Base-by-base conservation (phyloP, 2,113 vertebrate species). In the Charadrius vociferus region DNA sequence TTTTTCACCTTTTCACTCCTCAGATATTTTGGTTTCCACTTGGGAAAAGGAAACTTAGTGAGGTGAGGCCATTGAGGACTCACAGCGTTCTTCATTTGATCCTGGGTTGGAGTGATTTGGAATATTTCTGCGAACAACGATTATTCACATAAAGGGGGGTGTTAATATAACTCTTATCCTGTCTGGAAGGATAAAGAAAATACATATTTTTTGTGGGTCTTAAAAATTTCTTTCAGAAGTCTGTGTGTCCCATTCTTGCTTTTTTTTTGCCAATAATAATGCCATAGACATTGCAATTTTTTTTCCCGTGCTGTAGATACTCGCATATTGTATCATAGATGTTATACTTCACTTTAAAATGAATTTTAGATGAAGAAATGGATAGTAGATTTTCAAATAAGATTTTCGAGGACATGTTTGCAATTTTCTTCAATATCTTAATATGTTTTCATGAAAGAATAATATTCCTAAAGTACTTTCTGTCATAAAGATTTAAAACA, bases 401-500 rank as follows among this genome's bases (percentile, higher is more conserved):
- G 3, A 7, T 59, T 95, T 79, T 59, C 21, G 50, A 75, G 26
- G 30, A 36, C 30, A 67, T 39, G 4, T 63, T 87, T 67, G 32
- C 24, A 52, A 39, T 68, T 82, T 91, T 81, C 12, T 91, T 91
- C 61, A 66, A 36, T 71, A 67, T 41, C 21, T 77, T 68, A 37
- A 47, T 77, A 84, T 26, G 17, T 56, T 80, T 94, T 82, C 32
- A 90, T 88, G 85, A 78, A 84, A 94, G 24, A 89, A 65, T 81
- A 89, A 72, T 87, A 95, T 65, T 80, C 19, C 20, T 89, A 49
- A 87, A 80, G 27, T 66, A 50, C 32, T 73, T 74, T 81, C 71
- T 81, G 58, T 71, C n/a, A 50, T 84, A 83, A 90, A 86, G 74
- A 90, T 95, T 88, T 87, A 93, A 95, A 96, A 22, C 81, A 97